Evolutionary conservation across 2,113 vertebrate genomes (phyloP).

Genomic region (Malurus alboscapulatus): DNA sequence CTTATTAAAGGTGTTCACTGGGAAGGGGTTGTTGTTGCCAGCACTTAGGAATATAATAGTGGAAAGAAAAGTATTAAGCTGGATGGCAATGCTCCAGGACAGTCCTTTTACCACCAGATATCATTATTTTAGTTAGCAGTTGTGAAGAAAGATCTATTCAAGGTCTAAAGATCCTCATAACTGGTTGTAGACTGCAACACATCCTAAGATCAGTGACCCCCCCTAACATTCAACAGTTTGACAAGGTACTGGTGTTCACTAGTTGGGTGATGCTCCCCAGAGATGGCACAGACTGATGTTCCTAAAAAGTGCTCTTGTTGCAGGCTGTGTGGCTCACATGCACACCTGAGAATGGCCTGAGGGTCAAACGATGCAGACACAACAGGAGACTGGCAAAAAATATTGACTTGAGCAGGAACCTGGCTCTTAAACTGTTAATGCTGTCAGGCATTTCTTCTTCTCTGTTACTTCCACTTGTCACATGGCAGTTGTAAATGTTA

Average conservation of each 20-base stretch:
- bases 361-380: background rate
- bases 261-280: background rate
- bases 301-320: background rate
- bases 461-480: background rate
- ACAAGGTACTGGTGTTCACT: background rate
- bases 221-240: background rate
- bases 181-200: background rate
- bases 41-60: background rate
- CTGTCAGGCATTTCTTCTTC: background rate
- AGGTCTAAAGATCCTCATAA: background rate
- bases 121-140: background rate
- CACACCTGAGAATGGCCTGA: background rate
- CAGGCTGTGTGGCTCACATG: background rate
- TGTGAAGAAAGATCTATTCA: background rate
- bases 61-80: background rate
- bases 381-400: background rate
- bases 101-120: background rate
- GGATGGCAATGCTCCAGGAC: background rate
- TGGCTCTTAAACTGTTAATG: background rate
- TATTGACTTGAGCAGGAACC: background rate
- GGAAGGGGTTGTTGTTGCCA: background rate
- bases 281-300: background rate
- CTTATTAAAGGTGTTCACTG: constrained; percentile 7
- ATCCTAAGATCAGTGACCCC: background rate
- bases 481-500: background rate